phyloP scores from a whole-genome alignment of 2,113 vertebrate genomes.

The Elephas maximus region DNA sequence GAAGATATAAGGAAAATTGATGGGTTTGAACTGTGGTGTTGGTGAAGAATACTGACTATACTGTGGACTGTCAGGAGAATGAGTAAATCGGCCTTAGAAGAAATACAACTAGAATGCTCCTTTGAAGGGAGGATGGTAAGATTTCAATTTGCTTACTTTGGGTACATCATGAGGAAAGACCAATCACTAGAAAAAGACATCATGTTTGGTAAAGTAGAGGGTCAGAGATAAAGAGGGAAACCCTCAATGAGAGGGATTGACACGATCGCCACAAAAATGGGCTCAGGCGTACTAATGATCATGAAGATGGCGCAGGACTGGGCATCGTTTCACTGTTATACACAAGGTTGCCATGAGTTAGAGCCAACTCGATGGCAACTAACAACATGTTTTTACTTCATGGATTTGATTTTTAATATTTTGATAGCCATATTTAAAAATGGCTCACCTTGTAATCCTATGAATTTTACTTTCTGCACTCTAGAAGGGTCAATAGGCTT shows the following conservation, averaged over 20 bases:
- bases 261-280: no score
- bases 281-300: neutral
- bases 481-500: neutral
- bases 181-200: neutral
- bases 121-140: neutral
- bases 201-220: neutral
- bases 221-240: neutral
- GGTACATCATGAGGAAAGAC: neutral
- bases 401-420: conserved; percentile 5
- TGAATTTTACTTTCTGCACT: neutral
- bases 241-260: neutral
- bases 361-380: neutral
- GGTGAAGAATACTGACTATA: neutral
- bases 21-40: neutral
- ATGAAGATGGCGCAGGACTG: neutral
- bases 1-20: neutral
- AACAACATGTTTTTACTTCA: neutral
- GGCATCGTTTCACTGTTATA: neutral
- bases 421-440: conserved; percentile 19
- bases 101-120: neutral
- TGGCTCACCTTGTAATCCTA: neutral
- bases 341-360: neutral
- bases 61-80: neutral
- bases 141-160: neutral
- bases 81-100: neutral